A percentile compares a stretch with the other conserved stretches of the same genome.
phyloP scores from a whole-genome alignment of 2,797 vertebrate species.

The Argyrosomus regius region DNA sequence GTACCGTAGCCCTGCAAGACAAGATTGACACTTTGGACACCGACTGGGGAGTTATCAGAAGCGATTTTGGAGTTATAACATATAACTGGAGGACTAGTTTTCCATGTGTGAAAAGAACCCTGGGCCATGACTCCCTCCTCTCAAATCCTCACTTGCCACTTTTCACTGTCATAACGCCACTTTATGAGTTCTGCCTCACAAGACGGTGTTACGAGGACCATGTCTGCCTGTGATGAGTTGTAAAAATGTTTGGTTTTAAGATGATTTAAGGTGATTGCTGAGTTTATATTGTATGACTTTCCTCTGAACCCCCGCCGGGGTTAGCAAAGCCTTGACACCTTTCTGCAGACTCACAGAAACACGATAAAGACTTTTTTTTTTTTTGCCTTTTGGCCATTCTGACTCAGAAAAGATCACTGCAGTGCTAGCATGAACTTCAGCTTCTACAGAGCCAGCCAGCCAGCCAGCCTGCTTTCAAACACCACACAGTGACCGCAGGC shows the following conservation, averaged over 20 bases:
- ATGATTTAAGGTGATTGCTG: slow-evolving; percentile 7
- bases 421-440: slow-evolving; percentile 20
- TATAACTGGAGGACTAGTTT: not conserved
- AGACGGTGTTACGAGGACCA: slow-evolving; percentile 2
- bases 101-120: slow-evolving; percentile 7
- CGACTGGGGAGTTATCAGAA: not conserved
- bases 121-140: not conserved
- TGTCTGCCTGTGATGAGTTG: slow-evolving; percentile 16
- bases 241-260: slow-evolving; percentile 17
- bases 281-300: slow-evolving; percentile 16
- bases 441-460: slow-evolving; percentile 8
- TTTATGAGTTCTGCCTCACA: slow-evolving; percentile 32
- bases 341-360: slow-evolving; percentile 29
- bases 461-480: slow-evolving; percentile 20
- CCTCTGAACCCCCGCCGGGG: slow-evolving; percentile 19
- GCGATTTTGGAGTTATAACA: not conserved
- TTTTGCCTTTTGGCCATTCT: slow-evolving; percentile 5
- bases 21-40: not conserved
- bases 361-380: slow-evolving; percentile 11
- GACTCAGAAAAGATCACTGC: slow-evolving; percentile 38
- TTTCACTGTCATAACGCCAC: slow-evolving; percentile 22
- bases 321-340: slow-evolving; percentile 17
- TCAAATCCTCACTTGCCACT: not conserved
- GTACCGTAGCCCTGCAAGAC: not conserved
- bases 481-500: slow-evolving; percentile 9